Conservation (phyloP, 2,888 invertebrate species). For the Isotomurus palustris region DNA sequence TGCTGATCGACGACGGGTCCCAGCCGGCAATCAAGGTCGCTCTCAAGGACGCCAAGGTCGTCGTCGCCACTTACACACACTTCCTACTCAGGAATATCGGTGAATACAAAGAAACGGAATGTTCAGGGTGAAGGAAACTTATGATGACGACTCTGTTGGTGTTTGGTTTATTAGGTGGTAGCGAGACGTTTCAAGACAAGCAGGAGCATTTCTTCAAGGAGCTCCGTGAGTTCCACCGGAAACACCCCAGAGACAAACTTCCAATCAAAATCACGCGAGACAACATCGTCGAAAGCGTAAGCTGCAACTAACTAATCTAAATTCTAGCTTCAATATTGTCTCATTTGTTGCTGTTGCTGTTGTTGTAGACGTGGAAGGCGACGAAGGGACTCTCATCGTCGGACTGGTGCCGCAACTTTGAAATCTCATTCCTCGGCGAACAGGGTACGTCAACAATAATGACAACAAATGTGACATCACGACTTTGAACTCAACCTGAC, state of each 20-base stretch:
- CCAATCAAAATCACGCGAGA: constrained; percentile 75
- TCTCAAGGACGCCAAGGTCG: constrained; percentile 79
- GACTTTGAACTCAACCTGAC: not conserved
- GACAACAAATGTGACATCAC: not conserved
- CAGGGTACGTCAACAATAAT: constrained; percentile 61
- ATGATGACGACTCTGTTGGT: not conserved
- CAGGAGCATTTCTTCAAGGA: constrained; percentile 73
- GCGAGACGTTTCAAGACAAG: constrained; percentile 79
- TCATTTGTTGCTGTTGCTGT: not conserved
- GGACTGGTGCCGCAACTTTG: constrained; percentile 93
- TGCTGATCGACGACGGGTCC: constrained; percentile 84
- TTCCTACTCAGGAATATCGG: constrained; percentile 87
- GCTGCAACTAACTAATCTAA: constrained; percentile 37
- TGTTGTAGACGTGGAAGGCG: constrained; percentile 66
- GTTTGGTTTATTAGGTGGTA: constrained; percentile 60
- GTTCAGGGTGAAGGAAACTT: not conserved
- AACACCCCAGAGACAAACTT: constrained; percentile 80
- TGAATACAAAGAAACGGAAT: constrained; percentile 39
- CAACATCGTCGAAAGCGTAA: constrained; percentile 71
- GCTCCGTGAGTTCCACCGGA: constrained; percentile 77
- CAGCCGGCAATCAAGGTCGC: constrained; percentile 79
- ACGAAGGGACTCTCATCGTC: constrained; percentile 78
- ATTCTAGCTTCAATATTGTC: not conserved
- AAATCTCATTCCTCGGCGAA: constrained; percentile 88
- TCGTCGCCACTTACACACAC: constrained; percentile 87